A percentile compares a stretch with the other conserved stretches of the same genome.
Evolutionary conservation across 1,140 invertebrate species (phyloP).

Genomic region (Venturia canescens): DNA sequence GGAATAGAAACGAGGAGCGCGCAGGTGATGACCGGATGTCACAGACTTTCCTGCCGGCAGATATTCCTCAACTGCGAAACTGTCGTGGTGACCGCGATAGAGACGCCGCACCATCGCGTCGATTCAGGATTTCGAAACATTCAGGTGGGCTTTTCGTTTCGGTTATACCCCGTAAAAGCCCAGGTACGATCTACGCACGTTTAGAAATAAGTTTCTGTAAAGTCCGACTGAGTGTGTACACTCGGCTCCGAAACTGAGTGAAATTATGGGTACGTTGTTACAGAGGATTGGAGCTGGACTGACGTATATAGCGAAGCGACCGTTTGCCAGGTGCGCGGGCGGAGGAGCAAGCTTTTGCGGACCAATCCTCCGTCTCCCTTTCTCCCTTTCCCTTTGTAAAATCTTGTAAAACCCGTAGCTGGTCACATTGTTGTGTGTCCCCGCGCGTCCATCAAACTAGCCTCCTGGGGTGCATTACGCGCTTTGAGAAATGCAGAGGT

Average conservation of each 20-base stretch:
- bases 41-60: background rate
- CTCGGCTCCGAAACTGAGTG: background rate
- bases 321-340: constrained; percentile 61
- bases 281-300: background rate
- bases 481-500: constrained; percentile 21
- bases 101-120: too few relatives aligned
- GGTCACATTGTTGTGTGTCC: constrained; percentile 67
- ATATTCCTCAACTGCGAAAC: background rate
- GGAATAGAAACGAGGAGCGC: background rate
- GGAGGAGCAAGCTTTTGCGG: constrained; percentile 23
- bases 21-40: constrained; percentile 11
- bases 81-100: background rate
- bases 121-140: background rate
- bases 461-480: constrained; percentile 30
- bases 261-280: too few relatives aligned
- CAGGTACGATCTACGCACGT: background rate
- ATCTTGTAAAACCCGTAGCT: constrained; percentile 62
- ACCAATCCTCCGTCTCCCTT: background rate
- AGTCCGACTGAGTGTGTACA: too few relatives aligned
- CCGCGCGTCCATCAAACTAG: constrained; percentile 45
- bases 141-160: background rate
- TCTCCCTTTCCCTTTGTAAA: constrained; percentile 3
- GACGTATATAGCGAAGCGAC: background rate
- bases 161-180: background rate
- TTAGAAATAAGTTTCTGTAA: background rate